These are phyloP conservation scores for Heptranchias perlo DNA, from an alignment of 2,113 vertebrate species.

Conservation along the genomic window DNA sequence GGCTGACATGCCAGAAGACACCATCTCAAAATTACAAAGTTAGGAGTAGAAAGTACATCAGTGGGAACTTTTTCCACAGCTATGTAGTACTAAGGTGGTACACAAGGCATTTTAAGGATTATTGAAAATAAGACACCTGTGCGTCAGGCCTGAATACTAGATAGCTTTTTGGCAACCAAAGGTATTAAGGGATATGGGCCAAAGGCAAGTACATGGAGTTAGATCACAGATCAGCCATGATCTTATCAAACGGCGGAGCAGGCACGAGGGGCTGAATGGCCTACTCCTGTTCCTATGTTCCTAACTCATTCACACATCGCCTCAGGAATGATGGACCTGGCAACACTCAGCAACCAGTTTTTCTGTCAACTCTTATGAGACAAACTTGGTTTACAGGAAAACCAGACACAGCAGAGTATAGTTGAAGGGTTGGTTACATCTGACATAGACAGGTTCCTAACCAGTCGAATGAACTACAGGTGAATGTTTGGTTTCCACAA, in stretches of 20 bases:
- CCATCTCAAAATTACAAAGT: background rate
- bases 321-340: background rate
- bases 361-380: background rate
- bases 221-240: too few relatives aligned
- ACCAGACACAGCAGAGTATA: background rate
- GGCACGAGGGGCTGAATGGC: too few relatives aligned
- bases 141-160: background rate
- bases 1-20: background rate
- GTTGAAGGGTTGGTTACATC: too few relatives aligned
- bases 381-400: background rate
- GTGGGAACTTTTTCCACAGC: background rate
- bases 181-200: too few relatives aligned
- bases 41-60: background rate
- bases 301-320: background rate
- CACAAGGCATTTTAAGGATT: background rate
- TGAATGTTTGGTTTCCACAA: too few relatives aligned
- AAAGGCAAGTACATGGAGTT: too few relatives aligned
- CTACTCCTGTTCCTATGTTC: too few relatives aligned
- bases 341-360: background rate
- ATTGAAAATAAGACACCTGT: background rate
- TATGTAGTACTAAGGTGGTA: background rate
- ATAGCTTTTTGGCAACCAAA: too few relatives aligned
- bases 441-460: too few relatives aligned
- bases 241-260: too few relatives aligned
- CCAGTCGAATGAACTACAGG: too few relatives aligned